Evolutionary conservation across 2,113 vertebrate species (phyloP).

Genomic region (Tychaedon coryphoeus): DNA sequence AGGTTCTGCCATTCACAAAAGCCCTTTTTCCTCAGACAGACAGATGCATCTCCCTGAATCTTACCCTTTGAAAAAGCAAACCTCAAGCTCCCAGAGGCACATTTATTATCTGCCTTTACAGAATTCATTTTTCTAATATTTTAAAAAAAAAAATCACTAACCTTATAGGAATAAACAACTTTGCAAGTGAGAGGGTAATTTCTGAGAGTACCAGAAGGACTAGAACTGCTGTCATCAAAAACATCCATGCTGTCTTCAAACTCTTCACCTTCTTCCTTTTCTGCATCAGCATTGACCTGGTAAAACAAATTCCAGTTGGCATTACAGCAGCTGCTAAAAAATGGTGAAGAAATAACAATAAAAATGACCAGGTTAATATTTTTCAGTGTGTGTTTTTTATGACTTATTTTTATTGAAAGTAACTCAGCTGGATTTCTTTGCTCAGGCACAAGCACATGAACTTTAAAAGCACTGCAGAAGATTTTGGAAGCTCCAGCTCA

Average conservation of each 20-base stretch:
- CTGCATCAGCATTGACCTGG: slow-evolving; percentile 86
- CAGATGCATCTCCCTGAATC: not conserved
- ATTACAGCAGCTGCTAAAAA: not conserved
- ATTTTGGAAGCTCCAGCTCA: not conserved
- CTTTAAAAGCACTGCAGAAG: not conserved
- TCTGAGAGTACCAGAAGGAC: slow-evolving; percentile 94
- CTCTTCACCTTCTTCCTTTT: slow-evolving; percentile 93
- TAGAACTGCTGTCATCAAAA: slow-evolving; percentile 96
- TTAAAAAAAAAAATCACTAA: slow-evolving; percentile 46
- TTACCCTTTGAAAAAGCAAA: not conserved
- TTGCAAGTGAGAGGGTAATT: slow-evolving; percentile 98
- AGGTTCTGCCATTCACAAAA: not conserved
- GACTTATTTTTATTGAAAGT: not conserved
- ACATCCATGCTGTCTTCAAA: slow-evolving; percentile 97
- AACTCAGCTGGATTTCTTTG: not conserved
- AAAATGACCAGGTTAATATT: not conserved
- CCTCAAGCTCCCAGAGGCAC: not conserved
- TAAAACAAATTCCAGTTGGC: not conserved
- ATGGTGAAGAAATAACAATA: not conserved
- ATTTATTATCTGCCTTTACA: not conserved
- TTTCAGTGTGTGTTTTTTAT: not conserved
- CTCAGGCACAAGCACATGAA: not conserved
- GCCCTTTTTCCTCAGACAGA: not conserved
- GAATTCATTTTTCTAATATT: not conserved
- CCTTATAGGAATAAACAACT: slow-evolving; percentile 97